A percentile compares a stretch with the other conserved stretches of the same genome.
Evolutionary conservation across 2,888 invertebrate genomes (phyloP).

Genomic region (Pheosia tremula): DNA sequence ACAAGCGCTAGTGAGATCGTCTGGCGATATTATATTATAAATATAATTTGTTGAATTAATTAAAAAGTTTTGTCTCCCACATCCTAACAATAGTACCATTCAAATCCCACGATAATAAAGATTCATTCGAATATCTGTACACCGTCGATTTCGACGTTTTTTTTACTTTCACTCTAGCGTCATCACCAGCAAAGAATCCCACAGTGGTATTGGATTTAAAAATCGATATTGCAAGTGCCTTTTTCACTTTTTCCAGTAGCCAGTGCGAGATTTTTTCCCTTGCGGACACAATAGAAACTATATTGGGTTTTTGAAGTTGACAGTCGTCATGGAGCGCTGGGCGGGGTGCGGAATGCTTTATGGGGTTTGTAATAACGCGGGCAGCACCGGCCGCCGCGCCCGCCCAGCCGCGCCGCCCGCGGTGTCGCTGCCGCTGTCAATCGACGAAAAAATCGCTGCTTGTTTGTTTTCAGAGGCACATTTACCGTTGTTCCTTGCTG

Average conservation of each 20-base stretch:
- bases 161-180: neutral
- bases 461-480: too few species aligned
- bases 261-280: conserved; percentile 7
- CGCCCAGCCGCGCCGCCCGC: neutral
- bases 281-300: conserved; percentile 6
- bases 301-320: conserved; percentile 8
- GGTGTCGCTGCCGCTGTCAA: conserved; percentile 1
- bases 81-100: too few species aligned
- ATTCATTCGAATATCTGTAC: neutral
- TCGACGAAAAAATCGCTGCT: neutral
- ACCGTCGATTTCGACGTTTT: neutral
- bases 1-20: too few species aligned
- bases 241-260: conserved; percentile 4
- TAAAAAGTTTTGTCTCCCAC: too few species aligned
- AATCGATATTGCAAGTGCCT: conserved; percentile 8
- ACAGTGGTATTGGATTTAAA: conserved; percentile 8
- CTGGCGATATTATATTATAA: too few species aligned
- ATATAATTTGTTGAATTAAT: too few species aligned
- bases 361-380: conserved; percentile 5
- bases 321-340: conserved; percentile 4
- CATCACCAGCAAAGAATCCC: conserved; percentile 6
- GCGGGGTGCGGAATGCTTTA: conserved; percentile 4
- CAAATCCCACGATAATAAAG: neutral
- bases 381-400: neutral
- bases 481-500: too few species aligned